Percentiles rank a stretch among this genome's conserved stretches.
phyloP scores from a whole-genome alignment of 2,888 invertebrate genomes.

The Cynaeus angustus region DNA sequence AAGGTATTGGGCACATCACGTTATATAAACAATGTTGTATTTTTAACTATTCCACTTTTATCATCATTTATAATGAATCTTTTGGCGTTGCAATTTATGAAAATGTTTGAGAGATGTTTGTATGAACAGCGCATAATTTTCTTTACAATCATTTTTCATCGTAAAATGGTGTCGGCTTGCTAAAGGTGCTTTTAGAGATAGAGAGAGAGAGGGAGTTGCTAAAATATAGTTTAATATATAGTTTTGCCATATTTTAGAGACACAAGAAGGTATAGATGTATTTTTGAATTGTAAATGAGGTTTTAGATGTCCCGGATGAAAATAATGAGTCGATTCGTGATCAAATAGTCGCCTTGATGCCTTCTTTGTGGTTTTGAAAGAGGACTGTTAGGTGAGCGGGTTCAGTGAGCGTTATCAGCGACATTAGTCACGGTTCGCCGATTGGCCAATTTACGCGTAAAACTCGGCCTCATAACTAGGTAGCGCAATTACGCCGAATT shows the following conservation, averaged over 20 bases:
- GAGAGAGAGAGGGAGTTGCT: too few species aligned
- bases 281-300: too few species aligned
- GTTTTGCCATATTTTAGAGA: too few species aligned
- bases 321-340: constrained; percentile 15
- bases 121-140: not conserved
- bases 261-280: too few species aligned
- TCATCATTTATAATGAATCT: not conserved
- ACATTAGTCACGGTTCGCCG: constrained; percentile 21
- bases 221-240: too few species aligned
- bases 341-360: not conserved
- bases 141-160: not conserved
- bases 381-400: not conserved
- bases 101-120: constrained; percentile 6
- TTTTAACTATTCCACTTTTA: constrained; percentile 3
- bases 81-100: constrained; percentile 3
- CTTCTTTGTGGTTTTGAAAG: not conserved
- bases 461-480: constrained; percentile 14
- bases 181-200: not conserved
- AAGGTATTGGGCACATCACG: constrained; percentile 10
- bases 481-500: constrained; percentile 33
- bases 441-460: constrained; percentile 38
- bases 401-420: constrained; percentile 13
- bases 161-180: too few species aligned
- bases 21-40: constrained; percentile 8
- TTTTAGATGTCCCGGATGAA: constrained; percentile 7